Evolutionary conservation across 2,888 invertebrate species (phyloP).

Genomic region (Pterobdella sp.): DNA sequence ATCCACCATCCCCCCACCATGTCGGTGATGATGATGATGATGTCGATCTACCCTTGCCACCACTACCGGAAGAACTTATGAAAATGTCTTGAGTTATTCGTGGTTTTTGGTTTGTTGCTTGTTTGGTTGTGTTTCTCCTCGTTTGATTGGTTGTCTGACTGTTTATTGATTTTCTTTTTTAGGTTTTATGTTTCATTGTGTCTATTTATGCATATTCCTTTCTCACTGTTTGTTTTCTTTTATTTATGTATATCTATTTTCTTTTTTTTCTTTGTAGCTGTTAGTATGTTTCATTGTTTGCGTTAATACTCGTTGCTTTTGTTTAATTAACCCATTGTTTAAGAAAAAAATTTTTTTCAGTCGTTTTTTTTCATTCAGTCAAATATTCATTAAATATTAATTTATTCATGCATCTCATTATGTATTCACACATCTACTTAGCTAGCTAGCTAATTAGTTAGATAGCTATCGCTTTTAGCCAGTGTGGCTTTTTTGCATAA

Average conservation of each 20-base stretch:
- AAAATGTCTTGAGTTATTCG: background rate
- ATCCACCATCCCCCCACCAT: background rate
- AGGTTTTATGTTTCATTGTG: too few relatives aligned
- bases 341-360: background rate
- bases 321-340: background rate
- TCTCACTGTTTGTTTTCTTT: background rate
- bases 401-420: too few relatives aligned
- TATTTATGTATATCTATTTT: background rate
- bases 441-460: too few relatives aligned
- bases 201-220: too few relatives aligned
- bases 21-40: constrained; percentile 1
- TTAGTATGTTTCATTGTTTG: background rate
- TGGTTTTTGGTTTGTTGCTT: background rate
- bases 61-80: constrained; percentile 17
- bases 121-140: background rate
- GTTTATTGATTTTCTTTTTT: too few relatives aligned
- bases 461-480: too few relatives aligned
- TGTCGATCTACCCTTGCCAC: constrained; percentile 13
- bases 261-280: background rate
- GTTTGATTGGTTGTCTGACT: background rate
- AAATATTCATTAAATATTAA: too few relatives aligned
- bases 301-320: background rate
- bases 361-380: too few relatives aligned
- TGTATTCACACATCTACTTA: too few relatives aligned
- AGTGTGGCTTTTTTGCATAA: too few relatives aligned